phyloP scores from a whole-genome alignment of 2,113 vertebrate species.

The Paramisgurnus dabryanus region DNA sequence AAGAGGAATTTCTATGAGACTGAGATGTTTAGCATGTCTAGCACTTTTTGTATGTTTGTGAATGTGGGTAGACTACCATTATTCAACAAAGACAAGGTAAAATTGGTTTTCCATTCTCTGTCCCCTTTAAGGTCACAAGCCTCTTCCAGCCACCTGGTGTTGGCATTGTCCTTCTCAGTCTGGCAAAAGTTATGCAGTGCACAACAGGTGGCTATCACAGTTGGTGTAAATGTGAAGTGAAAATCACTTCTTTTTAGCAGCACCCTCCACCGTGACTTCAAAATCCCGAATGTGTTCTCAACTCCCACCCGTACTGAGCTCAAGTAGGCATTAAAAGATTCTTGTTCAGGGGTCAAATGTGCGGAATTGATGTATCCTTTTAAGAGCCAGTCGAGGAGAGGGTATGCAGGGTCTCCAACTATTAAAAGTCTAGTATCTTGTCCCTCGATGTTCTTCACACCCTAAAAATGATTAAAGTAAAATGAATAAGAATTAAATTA shows the following conservation, averaged over 20 bases:
- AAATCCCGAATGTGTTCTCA: conserved; percentile 19
- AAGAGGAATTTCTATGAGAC: no score
- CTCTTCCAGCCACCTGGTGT: conserved; percentile 18
- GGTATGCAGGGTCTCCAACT: conserved; percentile 36
- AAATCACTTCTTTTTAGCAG: conserved; percentile 29
- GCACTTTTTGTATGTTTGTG: no score
- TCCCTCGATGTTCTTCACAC: conserved; percentile 21
- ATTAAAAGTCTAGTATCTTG: not conserved
- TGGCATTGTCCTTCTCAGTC: not conserved
- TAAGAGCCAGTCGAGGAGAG: conserved; percentile 33
- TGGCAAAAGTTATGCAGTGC: conserved; percentile 32
- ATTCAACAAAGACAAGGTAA: no score
- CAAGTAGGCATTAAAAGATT: conserved; percentile 39
- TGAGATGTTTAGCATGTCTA: no score
- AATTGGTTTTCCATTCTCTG: no score
- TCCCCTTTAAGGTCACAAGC: not conserved
- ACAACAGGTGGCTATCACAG: conserved; percentile 27
- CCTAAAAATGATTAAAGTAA: not conserved
- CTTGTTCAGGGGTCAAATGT: conserved; percentile 4
- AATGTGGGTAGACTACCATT: no score
- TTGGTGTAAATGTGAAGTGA: conserved; percentile 32
- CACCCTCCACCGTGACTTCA: conserved; percentile 27
- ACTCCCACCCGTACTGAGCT: not conserved
- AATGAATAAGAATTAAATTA: no score
- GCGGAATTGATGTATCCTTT: conserved; percentile 30